A percentile compares a stretch with the other conserved stretches of the same genome.
phyloP scores from a whole-genome alignment of 2,113 vertebrate genomes.

The Caretta caretta region DNA sequence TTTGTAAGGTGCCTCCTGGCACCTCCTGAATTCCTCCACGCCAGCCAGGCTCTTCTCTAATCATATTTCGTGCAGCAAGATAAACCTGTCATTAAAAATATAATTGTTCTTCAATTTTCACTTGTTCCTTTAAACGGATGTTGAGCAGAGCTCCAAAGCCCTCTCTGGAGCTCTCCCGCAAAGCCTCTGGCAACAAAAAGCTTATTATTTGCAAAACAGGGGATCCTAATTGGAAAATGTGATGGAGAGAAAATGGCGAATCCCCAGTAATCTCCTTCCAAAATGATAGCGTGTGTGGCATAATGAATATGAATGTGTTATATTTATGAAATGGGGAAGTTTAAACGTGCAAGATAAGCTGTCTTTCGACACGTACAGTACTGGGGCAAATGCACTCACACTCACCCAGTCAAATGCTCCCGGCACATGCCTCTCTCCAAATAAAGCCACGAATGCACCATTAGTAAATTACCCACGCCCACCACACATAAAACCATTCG shows the following conservation, averaged over 20 bases:
- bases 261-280: conserved; percentile 76
- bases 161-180: conserved; percentile 58
- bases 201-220: conserved; percentile 79
- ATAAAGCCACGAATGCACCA: neutral
- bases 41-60: conserved; percentile 34
- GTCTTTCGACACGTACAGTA: conserved; percentile 8
- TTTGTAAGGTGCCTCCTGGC: neutral
- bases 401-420: neutral
- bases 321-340: conserved; percentile 74
- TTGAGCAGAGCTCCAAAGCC: conserved; percentile 50
- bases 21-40: neutral
- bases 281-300: conserved; percentile 71
- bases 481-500: neutral
- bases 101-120: conserved; percentile 70
- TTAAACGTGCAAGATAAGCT: conserved; percentile 72
- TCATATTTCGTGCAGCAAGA: conserved; percentile 49
- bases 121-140: conserved; percentile 63
- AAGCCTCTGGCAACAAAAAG: conserved; percentile 76
- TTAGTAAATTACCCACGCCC: neutral
- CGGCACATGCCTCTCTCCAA: neutral
- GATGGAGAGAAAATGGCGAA: conserved; percentile 76
- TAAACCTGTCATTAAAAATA: conserved; percentile 75
- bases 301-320: conserved; percentile 79
- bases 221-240: conserved; percentile 80
- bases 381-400: neutral